These are phyloP conservation scores for Fragum whitleyi DNA, from an alignment of 2,888 invertebrate genomes.

Conservation along the genomic window DNA sequence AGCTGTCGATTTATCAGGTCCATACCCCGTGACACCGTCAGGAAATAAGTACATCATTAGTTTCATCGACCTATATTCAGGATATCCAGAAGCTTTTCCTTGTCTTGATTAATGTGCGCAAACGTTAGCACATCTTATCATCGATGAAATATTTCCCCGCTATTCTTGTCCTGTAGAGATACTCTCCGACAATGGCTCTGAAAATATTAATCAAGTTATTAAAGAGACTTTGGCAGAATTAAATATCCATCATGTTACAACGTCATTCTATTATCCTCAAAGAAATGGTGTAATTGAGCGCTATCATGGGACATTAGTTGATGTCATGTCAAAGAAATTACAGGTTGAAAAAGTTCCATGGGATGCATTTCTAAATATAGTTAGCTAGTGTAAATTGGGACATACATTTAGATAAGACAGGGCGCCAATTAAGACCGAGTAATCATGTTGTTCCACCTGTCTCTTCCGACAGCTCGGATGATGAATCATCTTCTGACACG, in stretches of 20 bases:
- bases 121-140: constrained; percentile 35
- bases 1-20: constrained; percentile 29
- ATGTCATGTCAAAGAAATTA: constrained; percentile 41
- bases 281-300: constrained; percentile 35
- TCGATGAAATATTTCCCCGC: constrained; percentile 39
- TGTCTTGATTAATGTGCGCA: constrained; percentile 36
- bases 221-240: constrained; percentile 34
- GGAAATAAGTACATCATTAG: neutral
- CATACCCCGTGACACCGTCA: constrained; percentile 6
- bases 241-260: constrained; percentile 40
- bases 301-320: constrained; percentile 36
- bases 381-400: constrained; percentile 38
- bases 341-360: constrained; percentile 31
- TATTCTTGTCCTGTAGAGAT: constrained; percentile 37
- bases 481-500: neutral
- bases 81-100: constrained; percentile 39
- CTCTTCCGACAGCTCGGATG: neutral
- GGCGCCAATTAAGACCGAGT: constrained; percentile 13
- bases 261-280: constrained; percentile 27
- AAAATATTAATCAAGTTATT: constrained; percentile 27
- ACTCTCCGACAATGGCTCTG: constrained; percentile 41
- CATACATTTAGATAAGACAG: constrained; percentile 10
- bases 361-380: constrained; percentile 55
- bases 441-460: constrained; percentile 25
- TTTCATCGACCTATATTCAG: constrained; percentile 33